phyloP scores from a whole-genome alignment of 1,140 invertebrate genomes.

The Araneus ventricosus region DNA sequence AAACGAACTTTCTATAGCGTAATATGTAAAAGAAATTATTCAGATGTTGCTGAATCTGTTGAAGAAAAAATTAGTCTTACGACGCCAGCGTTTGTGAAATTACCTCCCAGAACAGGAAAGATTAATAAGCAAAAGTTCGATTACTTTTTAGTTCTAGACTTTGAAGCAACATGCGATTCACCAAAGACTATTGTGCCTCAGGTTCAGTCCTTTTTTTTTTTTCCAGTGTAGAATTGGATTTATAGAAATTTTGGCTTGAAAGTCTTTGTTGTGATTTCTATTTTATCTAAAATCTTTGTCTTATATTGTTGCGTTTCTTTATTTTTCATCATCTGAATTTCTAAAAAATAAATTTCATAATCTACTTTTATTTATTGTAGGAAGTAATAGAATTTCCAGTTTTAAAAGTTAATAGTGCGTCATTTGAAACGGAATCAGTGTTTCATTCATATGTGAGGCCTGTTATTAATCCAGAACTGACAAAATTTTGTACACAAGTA shows the following conservation, averaged over 20 bases:
- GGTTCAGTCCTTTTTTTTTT: background rate
- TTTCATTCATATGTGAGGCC: conserved; percentile 85
- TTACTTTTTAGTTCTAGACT: conserved; percentile 84
- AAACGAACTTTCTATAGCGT: background rate
- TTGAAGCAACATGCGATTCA: conserved; percentile 84
- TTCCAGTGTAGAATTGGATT: too few species aligned
- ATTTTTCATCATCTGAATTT: background rate
- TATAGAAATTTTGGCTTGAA: too few species aligned
- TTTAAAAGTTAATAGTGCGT: conserved; percentile 82
- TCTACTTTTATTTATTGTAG: conserved; percentile 57
- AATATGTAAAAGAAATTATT: background rate
- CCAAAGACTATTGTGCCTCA: conserved; percentile 78
- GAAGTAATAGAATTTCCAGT: conserved; percentile 87
- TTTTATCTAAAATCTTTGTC: too few species aligned
- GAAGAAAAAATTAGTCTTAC: background rate
- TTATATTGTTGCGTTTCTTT: too few species aligned
- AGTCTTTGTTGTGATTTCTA: too few species aligned
- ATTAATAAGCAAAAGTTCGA: conserved; percentile 79
- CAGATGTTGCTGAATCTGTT: background rate
- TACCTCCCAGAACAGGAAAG: conserved; percentile 9
- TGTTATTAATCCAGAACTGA: conserved; percentile 81
- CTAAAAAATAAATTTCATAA: background rate
- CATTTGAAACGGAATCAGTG: conserved; percentile 81
- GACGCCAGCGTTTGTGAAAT: conserved; percentile 30
- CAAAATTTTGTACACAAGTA: conserved; percentile 83